Percentiles rank a stretch among this genome's conserved stretches.
Evolutionary conservation across 2,113 vertebrate species (phyloP).

Genomic region (Neolamprologus ventralis): DNA sequence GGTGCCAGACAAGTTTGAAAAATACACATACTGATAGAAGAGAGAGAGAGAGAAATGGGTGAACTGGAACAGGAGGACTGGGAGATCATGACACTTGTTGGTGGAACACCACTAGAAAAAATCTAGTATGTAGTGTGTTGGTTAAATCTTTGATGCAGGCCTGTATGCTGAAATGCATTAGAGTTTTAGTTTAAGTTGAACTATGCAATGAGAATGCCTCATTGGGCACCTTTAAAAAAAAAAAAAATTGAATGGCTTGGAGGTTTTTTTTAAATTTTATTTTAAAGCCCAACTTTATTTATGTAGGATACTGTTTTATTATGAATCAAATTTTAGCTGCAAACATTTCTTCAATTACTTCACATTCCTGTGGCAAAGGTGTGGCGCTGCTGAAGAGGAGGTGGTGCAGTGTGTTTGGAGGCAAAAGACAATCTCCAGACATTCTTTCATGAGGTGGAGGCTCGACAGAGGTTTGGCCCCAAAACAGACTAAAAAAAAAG

Average conservation of each 20-base stretch:
- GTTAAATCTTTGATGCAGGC: background rate
- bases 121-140: background rate
- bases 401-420: background rate
- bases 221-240: accelerated
- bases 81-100: too few relatives aligned
- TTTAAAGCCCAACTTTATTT: background rate
- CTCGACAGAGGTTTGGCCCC: accelerated
- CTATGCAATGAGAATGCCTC: background rate
- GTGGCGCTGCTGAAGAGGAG: background rate
- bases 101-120: background rate
- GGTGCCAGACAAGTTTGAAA: background rate
- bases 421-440: background rate
- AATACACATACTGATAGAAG: background rate
- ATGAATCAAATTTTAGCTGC: accelerated
- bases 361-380: background rate
- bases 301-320: background rate
- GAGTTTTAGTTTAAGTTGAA: background rate
- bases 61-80: too few relatives aligned
- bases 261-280: background rate
- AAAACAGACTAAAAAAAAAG: background rate
- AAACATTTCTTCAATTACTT: background rate
- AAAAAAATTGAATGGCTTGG: background rate
- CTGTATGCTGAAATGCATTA: background rate
- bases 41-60: too few relatives aligned
- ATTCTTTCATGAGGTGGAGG: background rate